Evolutionary conservation across 1,140 invertebrate genomes (phyloP).

Genomic region (Heliconius melpomene): DNA sequence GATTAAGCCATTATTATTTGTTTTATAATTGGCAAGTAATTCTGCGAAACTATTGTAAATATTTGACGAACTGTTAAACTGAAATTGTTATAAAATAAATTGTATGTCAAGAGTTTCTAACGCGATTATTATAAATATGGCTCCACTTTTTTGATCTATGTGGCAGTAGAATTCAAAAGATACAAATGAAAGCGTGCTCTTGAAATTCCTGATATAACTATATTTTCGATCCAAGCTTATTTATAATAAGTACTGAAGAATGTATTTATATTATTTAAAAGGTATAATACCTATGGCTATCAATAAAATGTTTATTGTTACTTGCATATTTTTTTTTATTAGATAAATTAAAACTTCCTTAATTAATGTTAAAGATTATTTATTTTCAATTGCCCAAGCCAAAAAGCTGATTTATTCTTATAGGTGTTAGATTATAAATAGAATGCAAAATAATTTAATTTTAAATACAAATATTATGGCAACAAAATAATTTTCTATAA

Average conservation of each 20-base stretch:
- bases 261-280: constrained; percentile 72
- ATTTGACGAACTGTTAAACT: constrained; percentile 5
- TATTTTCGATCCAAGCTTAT: constrained; percentile 12
- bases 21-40: neutral
- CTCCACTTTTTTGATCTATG: neutral
- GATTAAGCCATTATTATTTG: neutral
- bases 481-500: no score
- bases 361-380: no score
- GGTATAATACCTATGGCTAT: constrained; percentile 63
- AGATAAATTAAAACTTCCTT: no score
- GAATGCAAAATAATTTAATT: no score
- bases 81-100: neutral
- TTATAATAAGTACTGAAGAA: constrained; percentile 47
- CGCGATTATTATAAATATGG: neutral
- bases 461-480: no score
- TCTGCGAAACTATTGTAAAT: constrained; percentile 2
- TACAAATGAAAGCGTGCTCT: neutral
- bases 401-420: no score
- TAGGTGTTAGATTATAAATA: no score
- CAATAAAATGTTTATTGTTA: constrained; percentile 76
- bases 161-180: neutral
- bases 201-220: constrained; percentile 8
- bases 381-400: no score
- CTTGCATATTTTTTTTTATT: constrained; percentile 27
- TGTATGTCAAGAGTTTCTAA: neutral